Conservation (phyloP, 2,113 vertebrate species). For the Pogona vitticeps region DNA sequence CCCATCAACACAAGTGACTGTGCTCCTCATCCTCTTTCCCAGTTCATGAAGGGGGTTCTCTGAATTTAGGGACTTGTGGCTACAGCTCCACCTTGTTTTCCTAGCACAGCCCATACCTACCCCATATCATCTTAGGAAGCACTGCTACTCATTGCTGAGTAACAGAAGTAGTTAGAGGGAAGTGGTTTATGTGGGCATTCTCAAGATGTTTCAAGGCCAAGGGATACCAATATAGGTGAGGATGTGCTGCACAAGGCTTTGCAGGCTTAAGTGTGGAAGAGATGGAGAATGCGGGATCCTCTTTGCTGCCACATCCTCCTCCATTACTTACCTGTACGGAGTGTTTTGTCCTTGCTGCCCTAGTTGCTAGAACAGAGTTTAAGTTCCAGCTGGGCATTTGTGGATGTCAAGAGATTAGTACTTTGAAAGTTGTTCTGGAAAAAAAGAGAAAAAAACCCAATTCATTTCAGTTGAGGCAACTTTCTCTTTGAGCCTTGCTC, state of each 20-base stretch:
- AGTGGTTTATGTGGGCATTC: too few relatives aligned
- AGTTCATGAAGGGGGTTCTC: neutral
- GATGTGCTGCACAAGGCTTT: neutral
- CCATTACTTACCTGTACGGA: neutral
- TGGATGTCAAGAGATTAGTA: neutral
- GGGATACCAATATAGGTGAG: too few relatives aligned
- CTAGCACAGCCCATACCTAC: neutral
- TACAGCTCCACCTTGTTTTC: neutral
- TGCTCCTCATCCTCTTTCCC: neutral
- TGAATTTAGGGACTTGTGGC: neutral
- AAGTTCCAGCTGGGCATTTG: neutral
- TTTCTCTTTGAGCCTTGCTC: neutral
- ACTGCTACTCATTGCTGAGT: neutral
- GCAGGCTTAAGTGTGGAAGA: neutral
- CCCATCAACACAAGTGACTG: neutral
- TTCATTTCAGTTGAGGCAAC: neutral
- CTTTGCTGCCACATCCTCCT: neutral
- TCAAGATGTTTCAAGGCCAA: neutral
- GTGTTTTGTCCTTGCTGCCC: neutral
- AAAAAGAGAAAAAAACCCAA: too few relatives aligned
- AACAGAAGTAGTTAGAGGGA: too few relatives aligned
- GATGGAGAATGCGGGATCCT: neutral
- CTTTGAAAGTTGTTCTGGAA: neutral
- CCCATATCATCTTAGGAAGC: too few relatives aligned
- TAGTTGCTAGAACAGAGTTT: neutral